A percentile compares a stretch with the other conserved stretches of the same genome.
Conservation (phyloP, 2,888 invertebrate species). For the Atethmia centrago region DNA sequence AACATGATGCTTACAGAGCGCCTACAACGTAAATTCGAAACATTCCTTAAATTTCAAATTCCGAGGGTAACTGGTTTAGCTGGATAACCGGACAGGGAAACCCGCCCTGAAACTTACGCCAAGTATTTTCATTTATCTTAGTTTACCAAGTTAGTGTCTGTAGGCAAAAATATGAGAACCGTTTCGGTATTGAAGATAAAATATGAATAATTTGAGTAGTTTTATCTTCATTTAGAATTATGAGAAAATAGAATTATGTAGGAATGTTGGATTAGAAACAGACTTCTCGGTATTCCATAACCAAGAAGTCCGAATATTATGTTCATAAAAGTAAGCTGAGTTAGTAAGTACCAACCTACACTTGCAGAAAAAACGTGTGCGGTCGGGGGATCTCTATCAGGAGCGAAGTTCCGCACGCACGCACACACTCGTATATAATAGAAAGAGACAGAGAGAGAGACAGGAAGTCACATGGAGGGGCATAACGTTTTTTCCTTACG, state of each 20-base stretch:
- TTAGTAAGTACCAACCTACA: neutral
- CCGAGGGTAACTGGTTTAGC: slow-evolving; percentile 69
- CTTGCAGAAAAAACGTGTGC: neutral
- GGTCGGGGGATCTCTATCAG: no score
- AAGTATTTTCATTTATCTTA: slow-evolving; percentile 70
- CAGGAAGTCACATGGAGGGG: no score
- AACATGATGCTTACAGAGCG: slow-evolving; percentile 61
- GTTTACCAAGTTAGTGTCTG: slow-evolving; percentile 54
- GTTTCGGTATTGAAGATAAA: slow-evolving; percentile 22
- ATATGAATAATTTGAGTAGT: slow-evolving; percentile 20
- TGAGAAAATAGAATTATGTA: slow-evolving; percentile 13
- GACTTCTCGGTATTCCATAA: slow-evolving; percentile 6
- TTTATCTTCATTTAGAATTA: slow-evolving; percentile 23
- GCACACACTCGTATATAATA: no score
- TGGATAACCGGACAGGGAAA: slow-evolving; percentile 70
- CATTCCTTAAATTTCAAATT: slow-evolving; percentile 75
- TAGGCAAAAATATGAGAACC: slow-evolving; percentile 49
- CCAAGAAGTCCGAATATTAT: neutral
- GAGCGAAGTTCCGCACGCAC: no score
- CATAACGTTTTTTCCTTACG: no score
- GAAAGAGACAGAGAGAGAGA: no score
- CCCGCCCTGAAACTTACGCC: slow-evolving; percentile 65
- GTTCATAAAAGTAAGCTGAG: neutral
- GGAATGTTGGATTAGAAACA: slow-evolving; percentile 9
- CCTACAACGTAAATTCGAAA: slow-evolving; percentile 67